phyloP scores from a whole-genome alignment of 2,797 vertebrate genomes.

The Coccyzus lansbergi region DNA sequence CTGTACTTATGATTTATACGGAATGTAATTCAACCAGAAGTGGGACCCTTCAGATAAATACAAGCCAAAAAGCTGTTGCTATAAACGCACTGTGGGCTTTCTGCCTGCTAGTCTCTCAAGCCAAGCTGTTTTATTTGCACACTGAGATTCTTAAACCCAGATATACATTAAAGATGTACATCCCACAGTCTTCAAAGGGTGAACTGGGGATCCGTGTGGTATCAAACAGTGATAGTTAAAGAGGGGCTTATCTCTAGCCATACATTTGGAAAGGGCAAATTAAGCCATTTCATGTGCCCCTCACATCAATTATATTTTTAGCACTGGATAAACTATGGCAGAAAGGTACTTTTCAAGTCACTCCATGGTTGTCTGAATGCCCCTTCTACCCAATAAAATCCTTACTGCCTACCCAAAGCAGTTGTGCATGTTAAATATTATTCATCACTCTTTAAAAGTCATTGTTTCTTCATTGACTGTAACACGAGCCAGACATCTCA shows the following conservation, averaged over 20 bases:
- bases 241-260: not conserved
- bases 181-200: not conserved
- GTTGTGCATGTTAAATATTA: not conserved
- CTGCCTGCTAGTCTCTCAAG: not conserved
- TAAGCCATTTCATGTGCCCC: not conserved
- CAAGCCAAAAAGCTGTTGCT: not conserved
- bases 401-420: not conserved
- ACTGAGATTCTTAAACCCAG: not conserved
- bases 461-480: not conserved
- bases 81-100: not conserved
- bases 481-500: not conserved
- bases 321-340: not conserved
- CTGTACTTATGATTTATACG: not conserved
- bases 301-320: not conserved
- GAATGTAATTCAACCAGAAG: conserved; percentile 25
- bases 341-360: not conserved
- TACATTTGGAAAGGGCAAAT: not conserved
- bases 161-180: not conserved
- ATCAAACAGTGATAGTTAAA: not conserved
- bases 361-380: not conserved
- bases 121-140: conserved; percentile 22
- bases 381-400: not conserved
- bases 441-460: not conserved
- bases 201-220: not conserved
- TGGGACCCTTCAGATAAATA: not conserved